phyloP scores from a whole-genome alignment of 2,113 vertebrate genomes.

The Indicator indicator region DNA sequence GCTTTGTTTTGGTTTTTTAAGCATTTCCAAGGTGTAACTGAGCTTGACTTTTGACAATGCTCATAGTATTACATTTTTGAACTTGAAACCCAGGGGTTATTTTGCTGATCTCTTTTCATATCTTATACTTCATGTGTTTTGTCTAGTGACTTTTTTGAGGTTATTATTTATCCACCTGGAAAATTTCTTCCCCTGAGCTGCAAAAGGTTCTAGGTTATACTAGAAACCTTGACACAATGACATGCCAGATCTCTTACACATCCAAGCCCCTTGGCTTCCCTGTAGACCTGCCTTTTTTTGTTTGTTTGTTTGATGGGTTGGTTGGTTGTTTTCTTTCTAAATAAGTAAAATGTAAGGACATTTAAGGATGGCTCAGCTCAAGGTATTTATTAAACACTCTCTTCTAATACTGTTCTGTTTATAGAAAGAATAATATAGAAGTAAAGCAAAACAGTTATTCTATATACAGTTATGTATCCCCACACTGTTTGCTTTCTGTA shows the following conservation, averaged over 20 bases:
- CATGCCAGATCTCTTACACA: conserved; percentile 33
- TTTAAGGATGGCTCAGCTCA: background rate
- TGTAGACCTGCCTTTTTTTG: background rate
- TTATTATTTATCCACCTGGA: conserved; percentile 52
- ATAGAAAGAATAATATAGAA: background rate
- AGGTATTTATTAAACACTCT: background rate
- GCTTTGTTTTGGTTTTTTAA: background rate
- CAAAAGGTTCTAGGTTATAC: conserved; percentile 34
- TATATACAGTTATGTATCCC: background rate
- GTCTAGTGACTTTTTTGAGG: conserved; percentile 17
- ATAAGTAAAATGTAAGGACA: background rate
- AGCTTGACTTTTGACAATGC: conserved; percentile 15
- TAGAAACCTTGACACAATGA: conserved; percentile 44
- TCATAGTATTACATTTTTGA: conserved; percentile 15
- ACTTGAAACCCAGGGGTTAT: conserved; percentile 42
- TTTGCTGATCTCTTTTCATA: conserved; percentile 47
- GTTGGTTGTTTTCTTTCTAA: background rate
- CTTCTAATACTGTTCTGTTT: background rate
- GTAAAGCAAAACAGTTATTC: background rate
- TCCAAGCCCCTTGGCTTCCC: background rate
- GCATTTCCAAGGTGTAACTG: background rate
- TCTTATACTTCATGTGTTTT: background rate
- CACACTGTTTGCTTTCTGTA: background rate
- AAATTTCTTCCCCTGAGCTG: conserved; percentile 56
- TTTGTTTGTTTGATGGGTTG: too few species aligned